These are phyloP conservation scores for Malthinus seriepunctatus DNA, from an alignment of 2,888 invertebrate genomes.

Conservation along the genomic window DNA sequence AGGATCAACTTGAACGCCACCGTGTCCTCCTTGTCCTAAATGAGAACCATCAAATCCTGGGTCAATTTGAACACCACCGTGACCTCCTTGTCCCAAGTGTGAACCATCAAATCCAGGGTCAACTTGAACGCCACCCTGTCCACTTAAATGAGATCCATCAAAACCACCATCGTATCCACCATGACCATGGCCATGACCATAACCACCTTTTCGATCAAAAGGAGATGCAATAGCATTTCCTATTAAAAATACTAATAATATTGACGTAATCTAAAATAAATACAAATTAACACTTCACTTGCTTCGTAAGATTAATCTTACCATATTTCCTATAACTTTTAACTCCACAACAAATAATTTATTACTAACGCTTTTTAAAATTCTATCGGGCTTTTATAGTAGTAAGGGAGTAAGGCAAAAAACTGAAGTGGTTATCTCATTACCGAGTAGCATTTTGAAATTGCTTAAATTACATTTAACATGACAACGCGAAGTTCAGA, in stretches of 20 bases:
- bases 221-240: neutral
- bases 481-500: neutral
- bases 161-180: neutral
- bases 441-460: neutral
- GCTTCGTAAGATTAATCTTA: neutral
- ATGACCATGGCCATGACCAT: too few relatives aligned
- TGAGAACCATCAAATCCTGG: neutral
- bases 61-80: too few relatives aligned
- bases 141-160: neutral
- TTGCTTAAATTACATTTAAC: neutral
- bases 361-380: neutral
- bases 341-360: neutral
- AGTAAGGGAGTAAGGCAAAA: neutral
- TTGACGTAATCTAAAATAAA: neutral
- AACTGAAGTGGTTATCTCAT: neutral
- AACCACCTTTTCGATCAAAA: too few relatives aligned
- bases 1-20: neutral
- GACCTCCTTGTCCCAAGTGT: neutral
- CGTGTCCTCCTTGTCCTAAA: neutral
- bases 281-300: neutral
- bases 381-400: neutral
- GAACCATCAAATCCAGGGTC: neutral
- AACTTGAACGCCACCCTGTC: neutral
- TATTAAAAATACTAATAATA: neutral
- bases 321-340: neutral